Base-by-base conservation (phyloP, 2,888 invertebrate genomes). In the Ernsta delagoae region DNA sequence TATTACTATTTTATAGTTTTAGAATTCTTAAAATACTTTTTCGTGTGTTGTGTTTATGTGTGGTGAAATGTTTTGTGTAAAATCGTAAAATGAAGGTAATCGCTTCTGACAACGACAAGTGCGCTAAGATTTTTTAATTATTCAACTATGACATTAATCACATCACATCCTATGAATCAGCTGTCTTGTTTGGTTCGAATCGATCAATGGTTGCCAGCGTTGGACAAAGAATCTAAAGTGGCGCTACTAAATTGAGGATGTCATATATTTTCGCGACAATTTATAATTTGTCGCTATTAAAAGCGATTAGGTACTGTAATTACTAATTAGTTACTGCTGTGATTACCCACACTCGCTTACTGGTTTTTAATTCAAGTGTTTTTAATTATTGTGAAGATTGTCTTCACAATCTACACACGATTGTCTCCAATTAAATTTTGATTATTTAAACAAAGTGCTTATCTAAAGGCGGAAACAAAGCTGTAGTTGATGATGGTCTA, bases 201-300 rank as follows among this genome's bases (percentile, higher is more conserved):
- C 48, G 4, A 12, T 50, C 3, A 41, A 53, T 16, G 50, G 53
- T 41, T 36, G 8, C 6, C 12, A 11, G 31, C 56, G 11, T n/a
- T 56, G 54, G 64, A 31, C 56, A 64, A 16, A 54, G 41, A 56
- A 64, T 54, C 43, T 24, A 24, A 24, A 24, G 24, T 24, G 24
- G 24, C 24, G 24, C 24, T 24, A 24, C 24, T 24, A 24, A 24
- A 24, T 24, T 24, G 43, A 64, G 63, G 63, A 64, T 64, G 63
- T 54, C 54, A 56, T 54, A 41, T 9, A 56, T 54, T 64, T 63
- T 64, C 31, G 43, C 63, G n/a, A 56, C 54, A 64, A 56, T 54
- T 63, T 41, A 41, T 50, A 39, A 31, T 56, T 39, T 39, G 39
- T 1, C 1, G 8, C 39, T 39, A 39, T 39, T 39, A 39, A 39